Evolutionary conservation across 2,113 vertebrate species (phyloP).

Genomic region (Melanostigma gelatinosum): DNA sequence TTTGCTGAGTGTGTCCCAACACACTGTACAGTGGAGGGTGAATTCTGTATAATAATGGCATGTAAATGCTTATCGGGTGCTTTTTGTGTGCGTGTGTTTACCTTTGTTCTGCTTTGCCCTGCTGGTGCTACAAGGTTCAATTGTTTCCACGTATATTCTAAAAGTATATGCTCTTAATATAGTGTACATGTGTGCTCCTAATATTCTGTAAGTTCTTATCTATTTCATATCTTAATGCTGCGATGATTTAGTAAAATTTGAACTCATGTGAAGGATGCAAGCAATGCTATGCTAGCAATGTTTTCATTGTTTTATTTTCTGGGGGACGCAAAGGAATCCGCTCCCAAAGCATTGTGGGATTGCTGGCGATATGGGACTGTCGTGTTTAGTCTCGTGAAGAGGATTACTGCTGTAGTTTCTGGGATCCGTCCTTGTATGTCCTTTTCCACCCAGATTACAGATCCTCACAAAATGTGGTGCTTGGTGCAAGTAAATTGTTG

Average conservation of each 20-base stretch:
- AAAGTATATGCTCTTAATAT: background rate
- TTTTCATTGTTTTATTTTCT: background rate
- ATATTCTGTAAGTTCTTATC: background rate
- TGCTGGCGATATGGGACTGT: background rate
- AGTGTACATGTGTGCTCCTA: background rate
- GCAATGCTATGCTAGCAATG: background rate
- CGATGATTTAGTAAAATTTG: no score
- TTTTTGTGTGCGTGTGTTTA: background rate
- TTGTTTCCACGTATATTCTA: background rate
- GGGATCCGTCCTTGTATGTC: no score
- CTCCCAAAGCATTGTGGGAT: background rate
- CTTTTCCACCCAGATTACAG: background rate
- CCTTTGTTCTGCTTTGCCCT: background rate
- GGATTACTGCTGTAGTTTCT: background rate
- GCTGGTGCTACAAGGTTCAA: constrained; percentile 10
- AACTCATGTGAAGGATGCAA: background rate
- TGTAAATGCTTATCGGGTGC: constrained; percentile 21
- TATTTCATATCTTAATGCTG: background rate
- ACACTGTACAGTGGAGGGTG: constrained; percentile 1
- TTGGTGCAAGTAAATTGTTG: background rate
- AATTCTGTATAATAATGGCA: constrained; percentile 27
- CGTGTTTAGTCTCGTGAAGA: background rate
- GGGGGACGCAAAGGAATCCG: background rate
- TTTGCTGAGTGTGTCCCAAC: constrained; percentile 23
- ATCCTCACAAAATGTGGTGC: background rate